A percentile compares a stretch with the other conserved stretches of the same genome.
phyloP scores from a whole-genome alignment of 2,888 invertebrate genomes.

The Meghimatium bilineatum region DNA sequence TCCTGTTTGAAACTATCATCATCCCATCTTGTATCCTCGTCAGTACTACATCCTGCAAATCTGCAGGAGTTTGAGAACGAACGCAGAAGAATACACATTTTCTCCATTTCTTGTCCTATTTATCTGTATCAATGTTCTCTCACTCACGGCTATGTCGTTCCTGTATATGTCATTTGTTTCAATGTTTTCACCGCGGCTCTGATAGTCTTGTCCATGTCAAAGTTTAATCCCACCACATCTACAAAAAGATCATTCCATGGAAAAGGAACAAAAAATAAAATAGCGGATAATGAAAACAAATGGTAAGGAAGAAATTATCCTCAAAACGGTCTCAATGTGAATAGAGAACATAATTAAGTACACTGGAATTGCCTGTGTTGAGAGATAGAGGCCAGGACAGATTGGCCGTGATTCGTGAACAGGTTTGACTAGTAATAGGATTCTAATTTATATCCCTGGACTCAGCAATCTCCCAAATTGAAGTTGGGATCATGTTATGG shows the following conservation, averaged over 20 bases:
- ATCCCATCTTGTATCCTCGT: too few species aligned
- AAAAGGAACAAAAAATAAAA: neutral
- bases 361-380: neutral
- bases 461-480: conserved; percentile 38
- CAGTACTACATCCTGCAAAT: neutral
- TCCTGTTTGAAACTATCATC: neutral
- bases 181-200: neutral
- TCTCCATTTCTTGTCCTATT: neutral
- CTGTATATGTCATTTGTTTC: neutral
- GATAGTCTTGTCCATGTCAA: neutral
- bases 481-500: conserved; percentile 34
- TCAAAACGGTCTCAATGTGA: neutral
- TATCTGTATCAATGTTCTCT: neutral
- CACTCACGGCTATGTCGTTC: neutral
- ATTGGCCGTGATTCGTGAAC: conserved; percentile 37
- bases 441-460: conserved; percentile 21
- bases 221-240: neutral
- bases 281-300: too few species aligned
- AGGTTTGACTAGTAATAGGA: conserved; percentile 12
- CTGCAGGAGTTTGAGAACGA: too few species aligned
- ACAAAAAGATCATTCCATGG: neutral
- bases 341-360: conserved; percentile 1
- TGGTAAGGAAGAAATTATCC: neutral
- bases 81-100: neutral
- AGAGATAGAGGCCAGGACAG: neutral